Evolutionary conservation across 1,140 invertebrate species (phyloP).

Genomic region (Heliconius hewitsoni): DNA sequence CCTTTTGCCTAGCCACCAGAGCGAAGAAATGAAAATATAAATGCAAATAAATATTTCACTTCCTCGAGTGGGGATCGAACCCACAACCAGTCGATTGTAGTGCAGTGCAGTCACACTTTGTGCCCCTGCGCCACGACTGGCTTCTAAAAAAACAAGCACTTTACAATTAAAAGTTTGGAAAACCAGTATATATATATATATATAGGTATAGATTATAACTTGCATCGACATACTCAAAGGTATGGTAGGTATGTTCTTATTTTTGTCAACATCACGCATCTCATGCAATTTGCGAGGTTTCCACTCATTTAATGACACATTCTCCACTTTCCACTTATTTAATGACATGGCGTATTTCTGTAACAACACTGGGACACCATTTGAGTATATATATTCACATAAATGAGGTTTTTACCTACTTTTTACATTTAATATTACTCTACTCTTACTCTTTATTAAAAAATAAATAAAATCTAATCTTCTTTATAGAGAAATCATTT

Average conservation of each 20-base stretch:
- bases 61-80: too few species aligned
- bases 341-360: slow-evolving; percentile 4
- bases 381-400: not conserved
- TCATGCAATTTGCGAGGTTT: not conserved
- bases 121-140: not conserved
- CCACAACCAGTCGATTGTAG: too few species aligned
- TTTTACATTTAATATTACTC: not conserved
- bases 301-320: too few species aligned
- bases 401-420: not conserved
- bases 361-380: not conserved
- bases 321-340: not conserved
- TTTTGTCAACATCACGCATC: not conserved
- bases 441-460: not conserved
- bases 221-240: not conserved
- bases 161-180: not conserved
- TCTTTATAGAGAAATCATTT: too few species aligned
- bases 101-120: too few species aligned
- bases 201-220: not conserved
- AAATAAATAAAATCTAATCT: not conserved
- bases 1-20: too few species aligned
- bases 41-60: too few species aligned
- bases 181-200: too few species aligned
- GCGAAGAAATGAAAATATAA: too few species aligned
- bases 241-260: not conserved
- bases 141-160: not conserved